phyloP scores from a whole-genome alignment of 2,888 invertebrate species.

The Macaria liturata region DNA sequence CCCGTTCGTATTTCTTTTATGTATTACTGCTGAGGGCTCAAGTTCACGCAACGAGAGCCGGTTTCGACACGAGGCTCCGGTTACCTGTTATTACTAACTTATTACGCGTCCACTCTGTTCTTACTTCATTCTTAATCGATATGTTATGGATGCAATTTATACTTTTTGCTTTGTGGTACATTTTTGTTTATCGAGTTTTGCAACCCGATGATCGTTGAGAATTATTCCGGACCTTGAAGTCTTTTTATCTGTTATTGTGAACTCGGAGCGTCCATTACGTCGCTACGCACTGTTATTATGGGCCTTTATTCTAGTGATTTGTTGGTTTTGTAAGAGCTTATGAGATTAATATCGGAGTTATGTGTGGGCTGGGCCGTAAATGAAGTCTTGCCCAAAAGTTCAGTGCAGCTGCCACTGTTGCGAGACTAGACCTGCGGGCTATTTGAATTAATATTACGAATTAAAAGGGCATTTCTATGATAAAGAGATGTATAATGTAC shows the following conservation, averaged over 20 bases:
- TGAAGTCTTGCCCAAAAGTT: slow-evolving; percentile 17
- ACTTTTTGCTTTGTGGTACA: slow-evolving; percentile 34
- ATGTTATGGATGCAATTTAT: slow-evolving; percentile 40
- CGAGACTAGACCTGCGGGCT: background rate
- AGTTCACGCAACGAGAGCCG: slow-evolving; percentile 65
- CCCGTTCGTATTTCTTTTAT: slow-evolving; percentile 40
- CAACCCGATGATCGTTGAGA: slow-evolving; percentile 14
- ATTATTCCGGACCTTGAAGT: slow-evolving; percentile 24
- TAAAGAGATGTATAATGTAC: no score
- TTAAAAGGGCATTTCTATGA: no score
- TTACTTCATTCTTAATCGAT: slow-evolving; percentile 61
- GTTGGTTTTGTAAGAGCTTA: slow-evolving; percentile 23
- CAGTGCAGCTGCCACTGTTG: slow-evolving; percentile 8
- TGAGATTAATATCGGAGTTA: slow-evolving; percentile 16
- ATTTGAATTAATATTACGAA: no score
- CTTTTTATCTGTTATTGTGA: slow-evolving; percentile 24
- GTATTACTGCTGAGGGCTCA: slow-evolving; percentile 40
- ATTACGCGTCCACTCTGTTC: slow-evolving; percentile 43
- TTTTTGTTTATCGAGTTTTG: slow-evolving; percentile 28
- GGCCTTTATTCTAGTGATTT: slow-evolving; percentile 18
- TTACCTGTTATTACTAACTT: slow-evolving; percentile 60
- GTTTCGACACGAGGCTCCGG: slow-evolving; percentile 58
- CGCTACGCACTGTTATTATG: slow-evolving; percentile 24
- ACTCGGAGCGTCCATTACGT: slow-evolving; percentile 19
- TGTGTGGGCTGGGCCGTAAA: slow-evolving; percentile 4